These are phyloP conservation scores for Amphiprion clarkii DNA, from an alignment of 2,797 vertebrate genomes.

Conservation along the genomic window DNA sequence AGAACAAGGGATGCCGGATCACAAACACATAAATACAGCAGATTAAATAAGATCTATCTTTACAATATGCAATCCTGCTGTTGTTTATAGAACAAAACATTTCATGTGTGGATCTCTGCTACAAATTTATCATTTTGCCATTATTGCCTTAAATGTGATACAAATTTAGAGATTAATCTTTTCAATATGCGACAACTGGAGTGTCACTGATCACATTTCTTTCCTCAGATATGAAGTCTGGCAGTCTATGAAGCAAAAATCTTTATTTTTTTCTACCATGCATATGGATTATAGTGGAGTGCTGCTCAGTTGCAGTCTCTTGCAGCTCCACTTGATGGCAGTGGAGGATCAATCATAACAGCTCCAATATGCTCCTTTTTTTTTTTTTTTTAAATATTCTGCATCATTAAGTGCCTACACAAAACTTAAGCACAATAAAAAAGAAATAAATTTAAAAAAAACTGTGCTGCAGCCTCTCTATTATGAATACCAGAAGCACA, in stretches of 20 bases:
- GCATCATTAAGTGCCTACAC: slow-evolving; percentile 42
- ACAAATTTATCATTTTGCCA: not conserved
- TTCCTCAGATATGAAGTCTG: not conserved
- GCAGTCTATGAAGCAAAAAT: not conserved
- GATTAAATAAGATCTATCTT: not conserved
- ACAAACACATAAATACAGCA: not conserved
- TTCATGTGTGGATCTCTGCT: not conserved
- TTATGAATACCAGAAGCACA: slow-evolving; percentile 32
- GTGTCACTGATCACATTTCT: not conserved
- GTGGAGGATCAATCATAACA: slow-evolving; percentile 53
- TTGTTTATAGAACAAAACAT: not conserved
- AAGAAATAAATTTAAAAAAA: not conserved
- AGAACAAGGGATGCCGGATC: not conserved
- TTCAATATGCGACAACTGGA: not conserved
- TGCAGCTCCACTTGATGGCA: slow-evolving; percentile 76
- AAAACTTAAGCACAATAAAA: slow-evolving; percentile 41
- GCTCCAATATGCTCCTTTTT: not conserved
- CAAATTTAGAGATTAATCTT: no score
- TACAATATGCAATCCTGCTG: not conserved
- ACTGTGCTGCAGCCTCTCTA: slow-evolving; percentile 32
- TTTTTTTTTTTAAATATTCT: slow-evolving; percentile 11
- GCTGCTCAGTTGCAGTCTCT: slow-evolving; percentile 13
- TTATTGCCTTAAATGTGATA: no score
- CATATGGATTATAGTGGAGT: not conserved
- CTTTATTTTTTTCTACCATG: no score